These are phyloP conservation scores for Epinephelus malabaricus DNA, from an alignment of 2,797 vertebrate genomes.

Conservation along the genomic window DNA sequence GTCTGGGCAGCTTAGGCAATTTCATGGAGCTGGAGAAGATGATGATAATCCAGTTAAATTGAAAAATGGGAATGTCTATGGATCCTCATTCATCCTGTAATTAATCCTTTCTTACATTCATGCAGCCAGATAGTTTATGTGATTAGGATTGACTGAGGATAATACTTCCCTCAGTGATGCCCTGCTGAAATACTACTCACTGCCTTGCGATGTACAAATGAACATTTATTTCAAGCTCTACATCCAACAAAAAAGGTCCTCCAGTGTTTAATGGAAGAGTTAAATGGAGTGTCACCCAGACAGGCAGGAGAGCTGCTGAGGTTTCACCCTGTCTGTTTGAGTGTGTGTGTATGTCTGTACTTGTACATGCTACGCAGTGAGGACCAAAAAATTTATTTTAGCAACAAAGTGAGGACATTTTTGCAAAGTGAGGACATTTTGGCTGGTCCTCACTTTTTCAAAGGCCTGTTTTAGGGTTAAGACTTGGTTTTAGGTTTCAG, in stretches of 20 bases:
- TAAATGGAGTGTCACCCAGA: constrained; percentile 46
- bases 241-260: constrained; percentile 19
- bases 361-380: no score
- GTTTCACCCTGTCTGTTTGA: constrained; percentile 18
- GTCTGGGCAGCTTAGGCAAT: constrained; percentile 70
- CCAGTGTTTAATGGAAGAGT: constrained; percentile 65
- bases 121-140: constrained; percentile 71
- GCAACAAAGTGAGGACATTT: no score
- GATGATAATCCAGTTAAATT: constrained; percentile 83
- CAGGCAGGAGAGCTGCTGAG: constrained; percentile 6
- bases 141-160: constrained; percentile 76
- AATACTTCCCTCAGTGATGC: constrained; percentile 46
- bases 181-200: constrained; percentile 42
- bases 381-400: no score
- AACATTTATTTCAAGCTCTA: constrained; percentile 45
- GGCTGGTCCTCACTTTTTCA: no score
- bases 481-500: no score
- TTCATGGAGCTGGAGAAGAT: constrained; percentile 73
- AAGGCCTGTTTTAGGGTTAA: no score
- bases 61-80: constrained; percentile 76
- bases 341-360: neutral
- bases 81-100: constrained; percentile 75
- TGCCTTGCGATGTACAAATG: constrained; percentile 37
- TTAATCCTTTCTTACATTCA: constrained; percentile 78
- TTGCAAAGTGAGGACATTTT: no score